phyloP scores from a whole-genome alignment of 2,113 vertebrate genomes.

The Donacobius atricapilla region DNA sequence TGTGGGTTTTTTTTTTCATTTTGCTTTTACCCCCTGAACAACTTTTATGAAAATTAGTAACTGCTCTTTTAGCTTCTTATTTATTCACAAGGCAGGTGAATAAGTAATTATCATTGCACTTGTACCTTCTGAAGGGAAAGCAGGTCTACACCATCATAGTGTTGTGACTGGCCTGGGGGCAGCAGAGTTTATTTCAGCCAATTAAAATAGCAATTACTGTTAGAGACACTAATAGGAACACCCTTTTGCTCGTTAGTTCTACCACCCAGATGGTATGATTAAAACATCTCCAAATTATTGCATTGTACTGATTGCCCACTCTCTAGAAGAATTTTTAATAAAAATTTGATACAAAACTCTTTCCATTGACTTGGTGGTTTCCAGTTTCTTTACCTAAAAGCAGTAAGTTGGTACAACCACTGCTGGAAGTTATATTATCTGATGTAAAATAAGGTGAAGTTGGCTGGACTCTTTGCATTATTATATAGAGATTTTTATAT shows the following conservation, averaged over 20 bases:
- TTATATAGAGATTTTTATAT: background rate
- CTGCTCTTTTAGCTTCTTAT: background rate
- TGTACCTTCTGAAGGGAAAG: slow-evolving; percentile 2
- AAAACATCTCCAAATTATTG: slow-evolving; percentile 25
- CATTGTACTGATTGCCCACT: background rate
- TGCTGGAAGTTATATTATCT: background rate
- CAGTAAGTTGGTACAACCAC: background rate
- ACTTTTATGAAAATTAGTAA: background rate
- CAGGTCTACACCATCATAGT: background rate
- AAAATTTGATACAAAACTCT: background rate
- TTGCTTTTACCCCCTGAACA: background rate
- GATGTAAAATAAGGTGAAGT: background rate
- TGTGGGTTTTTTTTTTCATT: background rate
- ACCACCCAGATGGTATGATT: slow-evolving; percentile 12
- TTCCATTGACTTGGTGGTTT: background rate
- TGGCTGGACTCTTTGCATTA: background rate
- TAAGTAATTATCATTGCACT: background rate
- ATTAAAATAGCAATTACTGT: slow-evolving; percentile 68
- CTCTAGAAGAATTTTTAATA: background rate
- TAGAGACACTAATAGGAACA: slow-evolving; percentile 13
- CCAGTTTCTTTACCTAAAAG: background rate
- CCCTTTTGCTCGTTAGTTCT: background rate
- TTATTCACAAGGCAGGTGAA: background rate
- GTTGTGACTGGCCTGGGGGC: slow-evolving; percentile 26
- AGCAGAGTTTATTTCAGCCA: slow-evolving; percentile 63